Percentiles rank a stretch among this genome's conserved stretches.
Conservation (phyloP, 2,797 vertebrate species). For the Otolemur crassicaudatus region DNA sequence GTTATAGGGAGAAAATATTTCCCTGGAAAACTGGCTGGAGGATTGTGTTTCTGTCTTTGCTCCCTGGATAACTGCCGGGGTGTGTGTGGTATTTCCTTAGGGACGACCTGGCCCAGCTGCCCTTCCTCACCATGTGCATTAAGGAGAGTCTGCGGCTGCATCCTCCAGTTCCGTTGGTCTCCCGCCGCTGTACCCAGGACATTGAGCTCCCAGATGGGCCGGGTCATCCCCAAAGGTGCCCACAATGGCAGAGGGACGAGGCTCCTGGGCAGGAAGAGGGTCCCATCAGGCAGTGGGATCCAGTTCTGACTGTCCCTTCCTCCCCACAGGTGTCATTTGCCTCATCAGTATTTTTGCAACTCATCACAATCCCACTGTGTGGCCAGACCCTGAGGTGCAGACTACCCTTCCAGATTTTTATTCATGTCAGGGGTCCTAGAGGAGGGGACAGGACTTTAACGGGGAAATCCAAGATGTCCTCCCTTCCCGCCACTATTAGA, state of each 20-base stretch:
- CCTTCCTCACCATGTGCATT: constrained; percentile 96
- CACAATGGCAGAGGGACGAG: neutral
- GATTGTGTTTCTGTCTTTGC: neutral
- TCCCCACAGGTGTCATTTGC: constrained; percentile 87
- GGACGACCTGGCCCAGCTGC: constrained; percentile 92
- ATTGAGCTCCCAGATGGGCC: no score
- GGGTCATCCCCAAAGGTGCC: no score
- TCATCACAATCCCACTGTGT: neutral
- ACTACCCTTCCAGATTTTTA: neutral
- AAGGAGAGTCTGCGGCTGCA: constrained; percentile 93
- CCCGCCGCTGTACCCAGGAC: no score
- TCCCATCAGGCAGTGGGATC: no score
- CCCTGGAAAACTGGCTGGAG: neutral
- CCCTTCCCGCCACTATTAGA: no score
- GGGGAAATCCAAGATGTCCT: no score
- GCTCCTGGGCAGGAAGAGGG: neutral
- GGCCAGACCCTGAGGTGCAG: neutral
- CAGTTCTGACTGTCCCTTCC: neutral
- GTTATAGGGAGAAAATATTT: neutral
- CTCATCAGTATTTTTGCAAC: neutral
- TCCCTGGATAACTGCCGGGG: neutral
- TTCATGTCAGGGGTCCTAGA: neutral
- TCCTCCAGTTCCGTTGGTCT: constrained; percentile 84
- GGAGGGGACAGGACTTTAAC: neutral
- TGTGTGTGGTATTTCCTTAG: constrained; percentile 77